Evolutionary conservation across 2,888 invertebrate species (phyloP).

Genomic region (Dione juno): DNA sequence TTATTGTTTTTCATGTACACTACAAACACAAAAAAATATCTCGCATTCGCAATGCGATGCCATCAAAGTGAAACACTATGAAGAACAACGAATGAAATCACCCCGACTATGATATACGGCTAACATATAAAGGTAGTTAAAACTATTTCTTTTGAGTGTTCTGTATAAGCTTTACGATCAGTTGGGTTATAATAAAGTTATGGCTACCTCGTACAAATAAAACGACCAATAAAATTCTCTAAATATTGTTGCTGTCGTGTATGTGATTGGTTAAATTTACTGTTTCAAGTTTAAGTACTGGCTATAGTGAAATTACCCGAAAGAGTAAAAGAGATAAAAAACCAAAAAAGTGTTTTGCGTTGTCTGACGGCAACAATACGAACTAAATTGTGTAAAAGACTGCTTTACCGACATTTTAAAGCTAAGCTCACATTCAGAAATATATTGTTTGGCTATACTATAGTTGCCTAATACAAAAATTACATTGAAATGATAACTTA

Average conservation of each 20-base stretch:
- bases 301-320: constrained; percentile 40
- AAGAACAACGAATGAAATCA: constrained; percentile 70
- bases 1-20: constrained; percentile 46
- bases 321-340: constrained; percentile 40
- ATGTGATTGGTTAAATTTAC: constrained; percentile 53
- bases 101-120: constrained; percentile 56
- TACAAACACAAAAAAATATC: constrained; percentile 49
- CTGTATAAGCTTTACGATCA: constrained; percentile 50
- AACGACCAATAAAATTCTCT: constrained; percentile 53
- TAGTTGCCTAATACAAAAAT: constrained; percentile 4
- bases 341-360: constrained; percentile 38
- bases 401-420: constrained; percentile 50
- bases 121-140: constrained; percentile 51
- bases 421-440: constrained; percentile 13
- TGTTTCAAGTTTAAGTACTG: constrained; percentile 45
- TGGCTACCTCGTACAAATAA: constrained; percentile 49
- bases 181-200: constrained; percentile 54
- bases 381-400: constrained; percentile 39
- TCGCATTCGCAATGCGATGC: constrained; percentile 58
- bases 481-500: neutral
- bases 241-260: constrained; percentile 47
- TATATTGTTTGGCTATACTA: neutral
- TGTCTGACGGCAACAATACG: constrained; percentile 36
- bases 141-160: constrained; percentile 51
- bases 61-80: constrained; percentile 65